Evolutionary conservation across 2,797 vertebrate genomes (phyloP).

Genomic region (Bradypodion pumilum): DNA sequence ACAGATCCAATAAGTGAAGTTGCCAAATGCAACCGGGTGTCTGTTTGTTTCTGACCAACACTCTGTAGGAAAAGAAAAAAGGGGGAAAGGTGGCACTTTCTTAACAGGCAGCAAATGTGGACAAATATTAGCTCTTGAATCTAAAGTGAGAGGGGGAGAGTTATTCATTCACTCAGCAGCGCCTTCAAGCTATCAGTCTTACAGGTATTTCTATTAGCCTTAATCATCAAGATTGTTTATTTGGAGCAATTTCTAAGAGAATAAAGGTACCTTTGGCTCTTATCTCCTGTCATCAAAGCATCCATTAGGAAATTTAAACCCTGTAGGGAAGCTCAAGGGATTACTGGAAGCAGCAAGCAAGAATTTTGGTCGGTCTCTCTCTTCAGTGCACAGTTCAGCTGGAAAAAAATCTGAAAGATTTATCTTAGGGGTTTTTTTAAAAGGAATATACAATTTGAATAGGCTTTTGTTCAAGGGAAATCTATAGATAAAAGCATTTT

Average conservation of each 20-base stretch:
- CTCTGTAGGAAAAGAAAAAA: constrained; percentile 37
- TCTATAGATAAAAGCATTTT: constrained; percentile 69
- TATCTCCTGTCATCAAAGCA: constrained; percentile 86
- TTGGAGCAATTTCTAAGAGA: constrained; percentile 82
- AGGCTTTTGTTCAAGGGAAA: constrained; percentile 76
- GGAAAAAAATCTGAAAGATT: constrained; percentile 67
- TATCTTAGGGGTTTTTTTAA: constrained; percentile 51
- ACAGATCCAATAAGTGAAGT: constrained; percentile 56
- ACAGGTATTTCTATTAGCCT: constrained; percentile 80
- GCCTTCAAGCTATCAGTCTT: constrained; percentile 81
- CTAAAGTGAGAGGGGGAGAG: constrained; percentile 78
- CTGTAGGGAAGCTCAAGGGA: constrained; percentile 79
- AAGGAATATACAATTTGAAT: constrained; percentile 65
- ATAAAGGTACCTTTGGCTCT: constrained; percentile 82
- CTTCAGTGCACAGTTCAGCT: constrained; percentile 66
- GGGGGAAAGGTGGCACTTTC: constrained; percentile 65
- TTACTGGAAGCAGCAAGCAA: constrained; percentile 76
- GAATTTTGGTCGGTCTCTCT: constrained; percentile 72
- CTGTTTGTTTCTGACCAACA: constrained; percentile 87
- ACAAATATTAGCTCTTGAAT: constrained; percentile 81
- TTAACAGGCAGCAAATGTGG: constrained; percentile 76
- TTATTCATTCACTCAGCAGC: constrained; percentile 81
- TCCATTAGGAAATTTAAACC: constrained; percentile 81
- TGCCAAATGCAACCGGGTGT: constrained; percentile 61
- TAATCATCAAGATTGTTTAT: constrained; percentile 83